A percentile compares a stretch with the other conserved stretches of the same genome.
Evolutionary conservation across 1,140 invertebrate genomes (phyloP).

Genomic region (Pachypeltis micranthus): DNA sequence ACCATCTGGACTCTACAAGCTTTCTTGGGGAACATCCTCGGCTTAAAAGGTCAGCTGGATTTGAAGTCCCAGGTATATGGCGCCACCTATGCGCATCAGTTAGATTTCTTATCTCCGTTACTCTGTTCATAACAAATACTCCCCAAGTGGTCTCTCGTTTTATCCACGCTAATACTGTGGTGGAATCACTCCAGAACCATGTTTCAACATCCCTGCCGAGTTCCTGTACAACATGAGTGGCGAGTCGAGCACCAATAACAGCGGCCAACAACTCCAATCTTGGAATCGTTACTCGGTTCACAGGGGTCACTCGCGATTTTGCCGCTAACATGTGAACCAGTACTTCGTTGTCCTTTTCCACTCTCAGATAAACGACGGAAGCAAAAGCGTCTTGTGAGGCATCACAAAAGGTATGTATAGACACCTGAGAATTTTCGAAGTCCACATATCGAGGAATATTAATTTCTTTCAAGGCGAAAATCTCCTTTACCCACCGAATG

Average conservation of each 20-base stretch:
- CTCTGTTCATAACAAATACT: background rate
- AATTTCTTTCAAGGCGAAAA: background rate
- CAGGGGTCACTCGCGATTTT: conserved; percentile 31
- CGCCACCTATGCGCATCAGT: background rate
- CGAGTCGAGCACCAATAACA: conserved; percentile 30
- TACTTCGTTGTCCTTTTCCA: conserved; percentile 24
- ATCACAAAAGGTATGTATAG: conserved; percentile 31
- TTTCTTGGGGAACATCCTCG: conserved; percentile 30
- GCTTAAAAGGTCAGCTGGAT: conserved; percentile 32
- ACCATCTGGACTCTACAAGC: conserved; percentile 33
- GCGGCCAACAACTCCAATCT: conserved; percentile 36
- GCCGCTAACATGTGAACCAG: conserved; percentile 31
- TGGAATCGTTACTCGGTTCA: conserved; percentile 32
- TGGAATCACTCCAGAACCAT: conserved; percentile 4
- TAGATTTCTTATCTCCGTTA: background rate
- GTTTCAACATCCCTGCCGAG: background rate
- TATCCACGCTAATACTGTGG: background rate
- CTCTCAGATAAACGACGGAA: conserved; percentile 26
- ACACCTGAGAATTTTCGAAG: background rate
- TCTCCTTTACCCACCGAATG: background rate
- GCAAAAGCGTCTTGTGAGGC: conserved; percentile 30
- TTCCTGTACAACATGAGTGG: background rate
- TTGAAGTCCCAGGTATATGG: conserved; percentile 4
- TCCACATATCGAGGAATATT: background rate
- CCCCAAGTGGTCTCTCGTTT: conserved; percentile 1